Percentiles rank a stretch among this genome's conserved stretches.
These are phyloP conservation scores for Promerops cafer DNA, from an alignment of 2,113 vertebrate genomes.

Conservation along the genomic window DNA sequence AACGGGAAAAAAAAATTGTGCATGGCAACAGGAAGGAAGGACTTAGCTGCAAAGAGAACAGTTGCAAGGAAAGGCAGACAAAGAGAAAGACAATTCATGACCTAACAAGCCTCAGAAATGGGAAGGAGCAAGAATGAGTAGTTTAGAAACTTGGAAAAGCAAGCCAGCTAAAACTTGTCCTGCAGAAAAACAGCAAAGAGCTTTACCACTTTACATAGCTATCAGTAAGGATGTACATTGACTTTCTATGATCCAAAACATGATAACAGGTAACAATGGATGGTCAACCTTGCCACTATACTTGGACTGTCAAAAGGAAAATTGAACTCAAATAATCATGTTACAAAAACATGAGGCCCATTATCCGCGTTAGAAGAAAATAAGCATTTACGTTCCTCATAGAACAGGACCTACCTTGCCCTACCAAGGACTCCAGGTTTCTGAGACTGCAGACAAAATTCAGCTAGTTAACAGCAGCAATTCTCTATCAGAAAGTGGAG, in stretches of 20 bases:
- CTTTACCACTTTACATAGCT: not conserved
- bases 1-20: not conserved
- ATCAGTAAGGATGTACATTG: not conserved
- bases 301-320: not conserved
- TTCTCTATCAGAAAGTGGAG: not conserved
- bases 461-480: not conserved
- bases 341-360: not conserved
- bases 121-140: not conserved
- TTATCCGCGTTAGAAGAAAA: not conserved
- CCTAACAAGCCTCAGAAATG: not conserved
- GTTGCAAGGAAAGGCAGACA: slow-evolving; percentile 6
- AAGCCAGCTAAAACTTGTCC: not conserved
- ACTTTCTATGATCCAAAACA: not conserved
- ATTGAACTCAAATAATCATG: not conserved
- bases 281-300: not conserved
- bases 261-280: not conserved
- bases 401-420: not conserved
- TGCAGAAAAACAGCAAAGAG: not conserved
- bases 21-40: slow-evolving; percentile 47
- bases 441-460: not conserved
- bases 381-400: not conserved
- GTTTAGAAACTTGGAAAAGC: not conserved
- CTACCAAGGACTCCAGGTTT: not conserved
- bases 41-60: not conserved
- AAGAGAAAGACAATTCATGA: slow-evolving; percentile 16